phyloP scores from a whole-genome alignment of 2,797 vertebrate species.

The Chanos chanos region DNA sequence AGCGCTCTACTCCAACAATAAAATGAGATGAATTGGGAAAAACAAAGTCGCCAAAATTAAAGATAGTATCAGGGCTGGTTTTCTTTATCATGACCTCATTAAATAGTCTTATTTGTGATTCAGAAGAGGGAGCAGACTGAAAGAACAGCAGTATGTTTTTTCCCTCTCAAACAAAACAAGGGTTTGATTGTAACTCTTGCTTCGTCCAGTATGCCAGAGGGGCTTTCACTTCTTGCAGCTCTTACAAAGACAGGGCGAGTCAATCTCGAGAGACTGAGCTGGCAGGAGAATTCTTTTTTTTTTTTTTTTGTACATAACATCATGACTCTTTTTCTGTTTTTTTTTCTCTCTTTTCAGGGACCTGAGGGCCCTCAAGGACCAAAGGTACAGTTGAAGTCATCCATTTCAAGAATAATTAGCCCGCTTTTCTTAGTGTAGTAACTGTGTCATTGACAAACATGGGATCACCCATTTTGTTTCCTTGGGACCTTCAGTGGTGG shows the following conservation, averaged over 20 bases:
- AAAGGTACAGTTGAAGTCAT: constrained; percentile 75
- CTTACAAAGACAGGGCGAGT: constrained; percentile 54
- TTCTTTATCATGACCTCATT: constrained; percentile 45
- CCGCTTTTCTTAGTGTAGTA: neutral
- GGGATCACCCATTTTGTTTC: too few relatives aligned
- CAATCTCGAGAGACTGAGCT: constrained; percentile 58
- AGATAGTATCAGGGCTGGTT: constrained; percentile 44
- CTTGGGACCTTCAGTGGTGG: too few relatives aligned
- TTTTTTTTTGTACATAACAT: constrained; percentile 52
- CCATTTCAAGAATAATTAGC: neutral
- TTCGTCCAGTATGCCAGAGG: constrained; percentile 41
- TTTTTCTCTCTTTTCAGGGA: constrained; percentile 74
- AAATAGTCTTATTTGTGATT: constrained; percentile 43
- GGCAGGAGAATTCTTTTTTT: constrained; percentile 64
- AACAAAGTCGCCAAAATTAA: constrained; percentile 41
- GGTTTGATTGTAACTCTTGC: constrained; percentile 52
- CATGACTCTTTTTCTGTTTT: constrained; percentile 37
- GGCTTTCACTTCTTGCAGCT: constrained; percentile 51
- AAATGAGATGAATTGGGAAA: constrained; percentile 38
- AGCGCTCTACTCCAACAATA: neutral
- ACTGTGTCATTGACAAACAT: constrained; percentile 5
- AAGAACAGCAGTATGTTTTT: constrained; percentile 35
- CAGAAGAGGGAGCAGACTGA: constrained; percentile 37
- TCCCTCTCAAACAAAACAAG: constrained; percentile 49
- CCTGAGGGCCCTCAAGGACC: constrained; percentile 87